Percentiles rank a stretch among this genome's conserved stretches.
These are phyloP conservation scores for Barbus barbus DNA, from an alignment of 2,113 vertebrate genomes.

Conservation along the genomic window DNA sequence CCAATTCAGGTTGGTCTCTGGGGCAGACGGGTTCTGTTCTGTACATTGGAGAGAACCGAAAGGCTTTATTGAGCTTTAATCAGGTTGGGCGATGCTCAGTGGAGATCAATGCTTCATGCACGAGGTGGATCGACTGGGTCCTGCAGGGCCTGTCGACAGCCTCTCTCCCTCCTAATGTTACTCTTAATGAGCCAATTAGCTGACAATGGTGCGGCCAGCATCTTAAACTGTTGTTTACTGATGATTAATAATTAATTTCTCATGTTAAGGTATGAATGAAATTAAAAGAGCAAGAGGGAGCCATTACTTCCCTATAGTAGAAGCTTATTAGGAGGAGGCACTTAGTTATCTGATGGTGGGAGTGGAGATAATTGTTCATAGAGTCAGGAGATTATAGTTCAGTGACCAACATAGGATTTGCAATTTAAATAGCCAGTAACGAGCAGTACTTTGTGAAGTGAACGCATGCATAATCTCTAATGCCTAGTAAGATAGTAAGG, in stretches of 20 bases:
- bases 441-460: constrained; percentile 65
- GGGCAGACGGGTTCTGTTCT: constrained; percentile 62
- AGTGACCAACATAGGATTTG: constrained; percentile 60
- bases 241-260: constrained; percentile 83
- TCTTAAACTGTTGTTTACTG: constrained; percentile 83
- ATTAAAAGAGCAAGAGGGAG: constrained; percentile 79
- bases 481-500: constrained; percentile 65
- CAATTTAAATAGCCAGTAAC: constrained; percentile 77
- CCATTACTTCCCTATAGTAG: constrained; percentile 79
- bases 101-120: constrained; percentile 77
- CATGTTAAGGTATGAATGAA: constrained; percentile 83
- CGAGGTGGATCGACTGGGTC: constrained; percentile 71
- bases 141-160: constrained; percentile 70
- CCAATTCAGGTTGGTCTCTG: constrained; percentile 59
- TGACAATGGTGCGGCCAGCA: constrained; percentile 77
- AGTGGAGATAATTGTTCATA: constrained; percentile 75
- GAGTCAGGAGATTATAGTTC: constrained; percentile 75
- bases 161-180: constrained; percentile 79
- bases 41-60: constrained; percentile 48
- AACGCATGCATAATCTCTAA: constrained; percentile 64
- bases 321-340: constrained; percentile 80
- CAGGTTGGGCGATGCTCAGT: constrained; percentile 64
- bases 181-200: constrained; percentile 84
- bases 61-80: constrained; percentile 78
- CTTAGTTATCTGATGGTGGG: constrained; percentile 76